Evolutionary conservation across 2,797 vertebrate genomes (phyloP), one percentile per base, ranked within the genome.

Genomic region (Anguilla megastoma): DNA sequence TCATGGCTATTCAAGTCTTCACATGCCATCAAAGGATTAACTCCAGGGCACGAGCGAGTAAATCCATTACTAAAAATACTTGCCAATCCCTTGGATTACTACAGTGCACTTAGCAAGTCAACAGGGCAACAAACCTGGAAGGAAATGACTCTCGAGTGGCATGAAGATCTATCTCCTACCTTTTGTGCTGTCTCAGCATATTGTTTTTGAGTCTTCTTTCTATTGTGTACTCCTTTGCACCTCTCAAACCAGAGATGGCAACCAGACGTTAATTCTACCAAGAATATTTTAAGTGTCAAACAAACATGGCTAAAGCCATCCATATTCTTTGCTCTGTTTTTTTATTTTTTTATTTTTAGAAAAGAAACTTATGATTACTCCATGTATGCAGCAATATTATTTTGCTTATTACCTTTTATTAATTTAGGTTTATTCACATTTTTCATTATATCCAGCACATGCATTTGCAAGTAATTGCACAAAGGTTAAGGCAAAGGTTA

Each of bases 51-150:
- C 85, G 89, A 45, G 41, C 92, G 10, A 92, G 93, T 94, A 95
- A 96, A 95, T 94, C 95, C 94, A 95, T 94, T 92, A 94, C 94
- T 95, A 94, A 95, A 95, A 95, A 95, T 95, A 95, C 94, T 94
- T 95, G 90, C 92, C 94, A 95, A 95, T 94, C 94, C 95, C 93
- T 93, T 94, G 92, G 95, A 94, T 95, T 95, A 96, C 94, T 92
- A 93, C 56, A 91, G 76, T 48, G 76, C 76, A 80, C 92, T 92
- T 90, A 94, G 92, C 93, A 92, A 95, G 93, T 95, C 93, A 90
- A 95, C 94, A 94, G 91, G 91, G 92, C 91, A 91, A 91, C 91
- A 94, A 94, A 94, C 94, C 94, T 94, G 92, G 93, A 94, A 93
- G 90, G 93, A 94, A 76, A 94, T 93, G 92, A 90, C 93, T 91